A percentile compares a stretch with the other conserved stretches of the same genome.
These are phyloP conservation scores for Athalia cordata DNA, from an alignment of 2,888 invertebrate genomes.

Conservation along the genomic window DNA sequence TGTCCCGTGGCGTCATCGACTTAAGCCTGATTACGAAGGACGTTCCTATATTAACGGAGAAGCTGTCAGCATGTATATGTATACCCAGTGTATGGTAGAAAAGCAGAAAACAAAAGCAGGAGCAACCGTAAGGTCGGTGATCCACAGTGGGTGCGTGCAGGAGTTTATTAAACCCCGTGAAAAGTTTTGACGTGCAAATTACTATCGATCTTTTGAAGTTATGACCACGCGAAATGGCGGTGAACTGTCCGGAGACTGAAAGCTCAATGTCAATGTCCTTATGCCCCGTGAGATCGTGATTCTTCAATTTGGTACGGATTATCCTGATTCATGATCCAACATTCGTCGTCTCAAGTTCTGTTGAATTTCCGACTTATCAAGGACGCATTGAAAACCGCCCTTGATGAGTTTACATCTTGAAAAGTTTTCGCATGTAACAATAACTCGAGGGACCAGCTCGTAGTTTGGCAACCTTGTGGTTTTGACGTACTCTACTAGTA, in stretches of 20 bases:
- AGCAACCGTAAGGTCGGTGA: constrained; percentile 41
- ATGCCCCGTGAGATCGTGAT: background rate
- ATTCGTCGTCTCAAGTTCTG: background rate
- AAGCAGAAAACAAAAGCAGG: no score
- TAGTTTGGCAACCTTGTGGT: constrained; percentile 35
- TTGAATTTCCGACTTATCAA: background rate
- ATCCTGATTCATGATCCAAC: background rate
- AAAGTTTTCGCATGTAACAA: constrained; percentile 26
- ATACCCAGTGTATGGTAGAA: no score
- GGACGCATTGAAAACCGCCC: background rate
- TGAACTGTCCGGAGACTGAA: background rate
- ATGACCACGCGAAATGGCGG: background rate
- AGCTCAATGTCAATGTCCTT: constrained; percentile 35
- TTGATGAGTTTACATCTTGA: background rate
- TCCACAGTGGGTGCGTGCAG: constrained; percentile 58
- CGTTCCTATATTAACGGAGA: constrained; percentile 57
- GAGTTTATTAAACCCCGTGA: constrained; percentile 60
- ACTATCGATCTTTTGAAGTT: constrained; percentile 50
- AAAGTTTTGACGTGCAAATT: constrained; percentile 57
- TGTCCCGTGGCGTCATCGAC: constrained; percentile 61
- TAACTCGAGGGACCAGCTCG: constrained; percentile 17
- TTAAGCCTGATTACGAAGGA: constrained; percentile 62
- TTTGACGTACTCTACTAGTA: constrained; percentile 33
- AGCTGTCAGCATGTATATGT: constrained; percentile 21
- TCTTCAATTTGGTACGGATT: background rate